phyloP scores from a whole-genome alignment of 2,888 invertebrate species.

The Alcis repandata region DNA sequence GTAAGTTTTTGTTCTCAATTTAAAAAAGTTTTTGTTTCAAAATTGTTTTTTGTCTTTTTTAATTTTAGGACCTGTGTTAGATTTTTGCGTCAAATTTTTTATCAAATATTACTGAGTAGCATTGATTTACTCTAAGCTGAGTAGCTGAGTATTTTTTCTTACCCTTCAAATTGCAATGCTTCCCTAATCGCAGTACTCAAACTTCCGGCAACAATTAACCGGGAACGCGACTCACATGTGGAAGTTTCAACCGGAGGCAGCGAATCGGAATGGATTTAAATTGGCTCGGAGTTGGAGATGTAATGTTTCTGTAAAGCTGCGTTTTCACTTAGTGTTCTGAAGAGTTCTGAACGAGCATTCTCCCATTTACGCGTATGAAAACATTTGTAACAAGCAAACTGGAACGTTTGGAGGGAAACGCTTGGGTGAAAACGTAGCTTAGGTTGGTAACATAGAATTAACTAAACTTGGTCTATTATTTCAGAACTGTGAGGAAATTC shows the following conservation, averaged over 20 bases:
- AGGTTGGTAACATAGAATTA: no score
- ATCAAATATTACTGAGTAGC: no score
- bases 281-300: slow-evolving; percentile 21
- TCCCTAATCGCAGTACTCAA: background rate
- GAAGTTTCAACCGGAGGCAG: slow-evolving; percentile 20
- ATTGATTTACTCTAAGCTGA: no score
- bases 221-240: slow-evolving; percentile 17
- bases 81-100: background rate
- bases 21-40: background rate
- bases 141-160: no score
- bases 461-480: no score
- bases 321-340: background rate
- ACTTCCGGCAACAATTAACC: slow-evolving; percentile 27
- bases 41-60: background rate
- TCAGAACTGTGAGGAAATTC: no score
- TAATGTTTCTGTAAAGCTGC: slow-evolving; percentile 20
- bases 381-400: no score
- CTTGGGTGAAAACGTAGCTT: no score
- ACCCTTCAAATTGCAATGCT: background rate
- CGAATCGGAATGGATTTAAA: slow-evolving; percentile 26
- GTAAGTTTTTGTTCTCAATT: background rate
- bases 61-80: no score
- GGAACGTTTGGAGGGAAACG: no score
- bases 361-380: background rate
- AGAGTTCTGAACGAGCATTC: background rate